Percentiles rank a stretch among this genome's conserved stretches.
Conservation (phyloP, 2,888 invertebrate species). For the Drosophila longiperda region DNA sequence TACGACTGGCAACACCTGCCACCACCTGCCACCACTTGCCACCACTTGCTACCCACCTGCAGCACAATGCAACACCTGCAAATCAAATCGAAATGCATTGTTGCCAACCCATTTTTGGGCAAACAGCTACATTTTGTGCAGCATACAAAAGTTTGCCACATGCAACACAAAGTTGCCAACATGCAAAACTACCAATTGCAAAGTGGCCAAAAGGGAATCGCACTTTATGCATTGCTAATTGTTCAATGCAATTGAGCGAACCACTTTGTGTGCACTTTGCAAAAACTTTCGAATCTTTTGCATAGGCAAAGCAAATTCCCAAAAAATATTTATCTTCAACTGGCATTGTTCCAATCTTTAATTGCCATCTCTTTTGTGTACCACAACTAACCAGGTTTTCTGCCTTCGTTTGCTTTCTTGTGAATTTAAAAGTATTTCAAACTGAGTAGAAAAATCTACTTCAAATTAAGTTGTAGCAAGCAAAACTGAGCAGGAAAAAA, state of each 20-base stretch:
- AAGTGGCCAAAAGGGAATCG: conserved; percentile 46
- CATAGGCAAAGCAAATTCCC: background rate
- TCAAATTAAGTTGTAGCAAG: background rate
- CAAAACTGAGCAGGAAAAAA: background rate
- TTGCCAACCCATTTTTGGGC: background rate
- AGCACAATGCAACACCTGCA: background rate
- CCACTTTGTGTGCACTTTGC: background rate
- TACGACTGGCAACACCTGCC: conserved; percentile 73
- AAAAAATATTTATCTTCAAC: background rate
- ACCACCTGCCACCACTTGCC: background rate
- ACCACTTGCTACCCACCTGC: conserved; percentile 23
- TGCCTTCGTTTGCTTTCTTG: background rate
- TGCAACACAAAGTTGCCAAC: background rate
- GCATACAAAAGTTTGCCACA: background rate
- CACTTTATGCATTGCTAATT: conserved; percentile 15
- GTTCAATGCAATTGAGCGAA: background rate
- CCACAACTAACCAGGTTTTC: background rate
- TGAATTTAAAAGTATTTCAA: background rate
- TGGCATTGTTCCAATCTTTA: background rate
- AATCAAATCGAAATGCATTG: background rate
- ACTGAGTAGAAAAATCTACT: background rate
- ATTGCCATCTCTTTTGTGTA: background rate
- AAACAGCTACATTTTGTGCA: background rate
- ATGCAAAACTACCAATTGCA: background rate
- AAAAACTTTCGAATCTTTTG: background rate